A percentile compares a stretch with the other conserved stretches of the same genome.
These are phyloP conservation scores for Tipula lateralis DNA, from an alignment of 2,888 invertebrate species.

Conservation along the genomic window DNA sequence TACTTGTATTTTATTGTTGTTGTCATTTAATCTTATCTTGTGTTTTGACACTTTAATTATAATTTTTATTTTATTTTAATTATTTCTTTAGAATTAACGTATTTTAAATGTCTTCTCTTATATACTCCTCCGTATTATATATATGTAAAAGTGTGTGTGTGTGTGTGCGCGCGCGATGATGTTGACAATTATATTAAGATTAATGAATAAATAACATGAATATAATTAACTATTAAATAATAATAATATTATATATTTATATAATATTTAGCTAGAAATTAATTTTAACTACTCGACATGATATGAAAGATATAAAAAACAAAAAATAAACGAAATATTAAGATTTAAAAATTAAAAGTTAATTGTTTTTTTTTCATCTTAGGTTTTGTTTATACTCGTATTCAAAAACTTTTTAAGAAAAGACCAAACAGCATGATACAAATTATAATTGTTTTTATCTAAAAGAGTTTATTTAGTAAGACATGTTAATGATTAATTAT, in stretches of 20 bases:
- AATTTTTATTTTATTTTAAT: slow-evolving; percentile 14
- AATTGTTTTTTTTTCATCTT: background rate
- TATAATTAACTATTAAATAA: slow-evolving; percentile 26
- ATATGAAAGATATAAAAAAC: background rate
- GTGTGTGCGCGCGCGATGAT: background rate
- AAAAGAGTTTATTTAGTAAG: slow-evolving; percentile 19
- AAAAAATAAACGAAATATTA: background rate
- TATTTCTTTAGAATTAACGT: background rate
- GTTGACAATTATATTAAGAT: slow-evolving; percentile 29
- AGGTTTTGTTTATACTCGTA: background rate
- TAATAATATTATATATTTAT: background rate
- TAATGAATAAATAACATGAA: slow-evolving; percentile 28
- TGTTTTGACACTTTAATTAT: background rate
- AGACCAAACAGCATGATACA: background rate
- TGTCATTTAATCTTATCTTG: background rate
- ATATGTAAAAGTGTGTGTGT: background rate
- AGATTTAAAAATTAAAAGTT: slow-evolving; percentile 24
- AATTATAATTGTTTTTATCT: slow-evolving; percentile 24
- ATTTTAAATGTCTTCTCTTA: background rate
- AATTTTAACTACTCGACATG: slow-evolving; percentile 6
- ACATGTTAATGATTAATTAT: slow-evolving; percentile 24
- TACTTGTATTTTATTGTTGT: slow-evolving; percentile 2
- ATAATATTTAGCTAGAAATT: background rate
- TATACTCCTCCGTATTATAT: background rate
- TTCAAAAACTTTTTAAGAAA: background rate